Conservation (phyloP, 2,888 invertebrate genomes). For the Callyntrura guangdongensis region DNA sequence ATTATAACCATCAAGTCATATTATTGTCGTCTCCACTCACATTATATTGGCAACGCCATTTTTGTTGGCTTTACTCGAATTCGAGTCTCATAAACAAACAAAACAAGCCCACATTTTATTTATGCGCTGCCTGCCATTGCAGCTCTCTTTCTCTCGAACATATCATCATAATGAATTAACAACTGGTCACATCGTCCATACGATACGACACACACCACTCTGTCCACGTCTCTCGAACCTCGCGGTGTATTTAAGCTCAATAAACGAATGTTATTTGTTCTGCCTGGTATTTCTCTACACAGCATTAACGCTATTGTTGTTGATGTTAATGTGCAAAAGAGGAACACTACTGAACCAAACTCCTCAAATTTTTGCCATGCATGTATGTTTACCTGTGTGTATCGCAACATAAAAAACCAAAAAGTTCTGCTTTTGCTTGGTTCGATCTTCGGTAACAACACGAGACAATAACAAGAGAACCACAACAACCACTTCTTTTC, state of each 20-base stretch:
- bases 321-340: not conserved
- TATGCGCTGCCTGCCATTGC: not conserved
- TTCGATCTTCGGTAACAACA: conserved; percentile 25
- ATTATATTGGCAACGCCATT: not conserved
- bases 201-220: not conserved
- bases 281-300: too few species aligned
- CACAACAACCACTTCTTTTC: not conserved
- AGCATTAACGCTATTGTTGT: not conserved
- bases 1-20: not conserved
- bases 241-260: too few species aligned
- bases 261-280: too few species aligned
- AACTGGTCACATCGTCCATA: not conserved
- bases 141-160: not conserved
- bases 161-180: conserved; percentile 13
- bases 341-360: conserved; percentile 1
- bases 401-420: conserved; percentile 36
- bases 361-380: not conserved
- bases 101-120: conserved; percentile 9
- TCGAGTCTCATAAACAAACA: conserved; percentile 1
- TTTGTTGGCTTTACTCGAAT: conserved; percentile 2
- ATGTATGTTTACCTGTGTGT: conserved; percentile 5
- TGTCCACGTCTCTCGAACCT: too few species aligned
- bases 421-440: conserved; percentile 16
- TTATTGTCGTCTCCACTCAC: not conserved
- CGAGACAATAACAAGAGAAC: conserved; percentile 11